Percentiles rank a stretch among this genome's conserved stretches.
Conservation (phyloP, 2,113 vertebrate species). For the Sinocyclocheilus anophthalmus region DNA sequence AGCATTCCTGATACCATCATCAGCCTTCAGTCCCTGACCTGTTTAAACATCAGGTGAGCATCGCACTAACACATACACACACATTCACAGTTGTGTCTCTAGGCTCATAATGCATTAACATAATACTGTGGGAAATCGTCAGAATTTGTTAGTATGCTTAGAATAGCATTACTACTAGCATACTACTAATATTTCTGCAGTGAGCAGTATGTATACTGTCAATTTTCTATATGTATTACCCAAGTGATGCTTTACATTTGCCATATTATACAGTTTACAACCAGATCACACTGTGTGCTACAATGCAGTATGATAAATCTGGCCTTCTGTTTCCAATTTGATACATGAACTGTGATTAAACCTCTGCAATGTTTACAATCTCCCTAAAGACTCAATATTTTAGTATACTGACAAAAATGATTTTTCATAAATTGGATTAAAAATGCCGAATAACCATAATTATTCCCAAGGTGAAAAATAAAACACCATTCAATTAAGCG, state of each 20-base stretch:
- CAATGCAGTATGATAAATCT: background rate
- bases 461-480: background rate
- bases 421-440: background rate
- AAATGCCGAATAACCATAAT: background rate
- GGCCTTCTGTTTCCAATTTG: background rate
- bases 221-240: background rate
- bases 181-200: background rate
- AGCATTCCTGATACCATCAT: conserved; percentile 88
- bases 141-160: conserved; percentile 2
- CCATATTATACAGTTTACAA: background rate
- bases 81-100: background rate
- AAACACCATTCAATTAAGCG: background rate
- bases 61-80: background rate
- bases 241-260: background rate
- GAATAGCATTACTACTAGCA: background rate
- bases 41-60: conserved; percentile 88
- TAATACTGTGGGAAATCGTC: background rate
- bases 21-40: conserved; percentile 88
- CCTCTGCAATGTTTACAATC: background rate
- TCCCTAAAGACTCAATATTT: background rate
- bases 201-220: background rate
- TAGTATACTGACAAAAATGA: background rate
- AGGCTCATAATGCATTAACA: background rate
- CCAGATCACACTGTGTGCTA: background rate
- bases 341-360: background rate